Percentiles rank a stretch among this genome's conserved stretches.
Evolutionary conservation across 1,140 invertebrate genomes (phyloP).

Genomic region (Dryas iulia): DNA sequence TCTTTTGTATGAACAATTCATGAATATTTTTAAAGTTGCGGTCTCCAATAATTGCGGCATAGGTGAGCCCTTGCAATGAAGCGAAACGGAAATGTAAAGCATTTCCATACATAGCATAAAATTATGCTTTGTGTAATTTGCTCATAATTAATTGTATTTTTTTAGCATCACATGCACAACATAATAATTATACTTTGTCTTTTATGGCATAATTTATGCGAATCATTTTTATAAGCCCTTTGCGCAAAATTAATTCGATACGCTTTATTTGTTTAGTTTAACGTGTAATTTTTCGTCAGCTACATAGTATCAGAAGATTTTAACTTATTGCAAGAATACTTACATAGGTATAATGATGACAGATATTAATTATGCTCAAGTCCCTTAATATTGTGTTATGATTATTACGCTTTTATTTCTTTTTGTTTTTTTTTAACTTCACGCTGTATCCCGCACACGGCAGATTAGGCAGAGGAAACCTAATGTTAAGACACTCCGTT

Average conservation of each 20-base stretch:
- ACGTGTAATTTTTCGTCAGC: background rate
- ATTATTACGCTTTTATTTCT: too few species aligned
- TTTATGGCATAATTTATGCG: constrained; percentile 2
- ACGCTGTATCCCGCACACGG: too few species aligned
- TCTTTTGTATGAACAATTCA: constrained; percentile 1
- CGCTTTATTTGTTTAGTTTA: background rate
- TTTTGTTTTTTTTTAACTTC: too few species aligned
- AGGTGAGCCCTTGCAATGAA: background rate
- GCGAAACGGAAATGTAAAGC: background rate
- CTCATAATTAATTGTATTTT: constrained; percentile 6
- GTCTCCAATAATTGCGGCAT: background rate
- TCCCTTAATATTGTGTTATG: background rate
- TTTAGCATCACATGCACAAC: background rate
- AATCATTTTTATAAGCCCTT: background rate
- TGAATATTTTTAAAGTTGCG: constrained; percentile 18
- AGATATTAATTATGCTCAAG: background rate
- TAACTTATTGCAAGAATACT: background rate
- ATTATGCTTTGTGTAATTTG: background rate
- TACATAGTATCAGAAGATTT: background rate
- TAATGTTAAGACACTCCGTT: too few species aligned
- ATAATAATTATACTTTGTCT: constrained; percentile 3
- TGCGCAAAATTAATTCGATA: background rate
- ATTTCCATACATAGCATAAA: background rate
- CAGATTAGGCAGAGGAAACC: too few species aligned
- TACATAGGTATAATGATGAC: background rate